Conservation (phyloP, 2,888 invertebrate genomes). For the Agonopterix arenella region DNA sequence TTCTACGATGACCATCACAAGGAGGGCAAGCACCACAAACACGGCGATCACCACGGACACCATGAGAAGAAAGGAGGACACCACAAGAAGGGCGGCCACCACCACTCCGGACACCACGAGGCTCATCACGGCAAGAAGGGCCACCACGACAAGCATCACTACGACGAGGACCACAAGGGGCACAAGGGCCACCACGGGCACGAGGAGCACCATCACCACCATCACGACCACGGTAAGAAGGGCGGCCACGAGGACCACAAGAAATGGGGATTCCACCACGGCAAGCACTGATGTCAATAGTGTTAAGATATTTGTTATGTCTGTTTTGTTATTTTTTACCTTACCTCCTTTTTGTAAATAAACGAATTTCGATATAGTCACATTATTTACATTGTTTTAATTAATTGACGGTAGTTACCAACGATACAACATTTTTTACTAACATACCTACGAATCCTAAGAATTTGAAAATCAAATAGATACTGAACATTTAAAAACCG, state of each 20-base stretch:
- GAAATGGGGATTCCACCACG: constrained; percentile 83
- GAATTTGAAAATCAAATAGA: too few species aligned
- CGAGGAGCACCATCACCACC: constrained; percentile 84
- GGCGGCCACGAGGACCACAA: constrained; percentile 85
- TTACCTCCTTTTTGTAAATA: constrained; percentile 59
- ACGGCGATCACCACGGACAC: constrained; percentile 86
- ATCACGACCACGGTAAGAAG: constrained; percentile 87
- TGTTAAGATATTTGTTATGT: constrained; percentile 41
- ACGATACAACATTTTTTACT: too few species aligned
- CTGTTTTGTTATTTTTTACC: constrained; percentile 41
- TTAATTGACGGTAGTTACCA: too few species aligned
- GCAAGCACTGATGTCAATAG: constrained; percentile 62
- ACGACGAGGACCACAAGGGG: constrained; percentile 88
- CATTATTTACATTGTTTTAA: too few species aligned
- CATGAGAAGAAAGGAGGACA: constrained; percentile 86
- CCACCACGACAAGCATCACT: constrained; percentile 89
- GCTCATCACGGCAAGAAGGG: constrained; percentile 88
- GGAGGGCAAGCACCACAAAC: constrained; percentile 89
- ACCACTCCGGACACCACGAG: constrained; percentile 86
- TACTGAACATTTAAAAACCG: too few species aligned
- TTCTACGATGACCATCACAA: constrained; percentile 93
- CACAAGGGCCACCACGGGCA: constrained; percentile 87
- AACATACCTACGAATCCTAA: too few species aligned
- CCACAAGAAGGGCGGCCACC: constrained; percentile 88
- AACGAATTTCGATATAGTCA: constrained; percentile 17